These are phyloP conservation scores for Pavo muticus DNA, from an alignment of 2,113 vertebrate genomes.

Conservation along the genomic window DNA sequence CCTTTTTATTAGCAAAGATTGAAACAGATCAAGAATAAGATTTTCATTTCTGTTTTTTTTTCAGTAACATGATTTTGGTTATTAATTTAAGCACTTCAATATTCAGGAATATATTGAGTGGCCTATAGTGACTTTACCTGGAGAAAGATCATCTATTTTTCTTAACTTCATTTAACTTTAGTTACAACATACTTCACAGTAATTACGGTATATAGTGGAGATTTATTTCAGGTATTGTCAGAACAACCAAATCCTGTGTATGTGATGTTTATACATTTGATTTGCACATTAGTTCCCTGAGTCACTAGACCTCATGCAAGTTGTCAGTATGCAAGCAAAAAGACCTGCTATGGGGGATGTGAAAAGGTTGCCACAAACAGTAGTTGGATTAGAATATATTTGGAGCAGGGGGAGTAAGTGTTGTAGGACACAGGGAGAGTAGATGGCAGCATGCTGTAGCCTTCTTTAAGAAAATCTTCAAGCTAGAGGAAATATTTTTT, in stretches of 20 bases:
- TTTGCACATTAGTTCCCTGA: background rate
- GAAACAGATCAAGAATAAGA: background rate
- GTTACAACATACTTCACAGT: background rate
- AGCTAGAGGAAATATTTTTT: background rate
- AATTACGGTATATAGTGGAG: background rate
- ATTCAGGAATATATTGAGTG: background rate
- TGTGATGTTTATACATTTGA: background rate
- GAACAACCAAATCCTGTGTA: background rate
- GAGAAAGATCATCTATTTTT: background rate
- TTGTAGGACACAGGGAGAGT: accelerated
- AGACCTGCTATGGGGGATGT: background rate
- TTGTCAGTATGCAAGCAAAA: background rate
- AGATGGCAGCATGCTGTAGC: background rate
- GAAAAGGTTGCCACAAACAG: background rate
- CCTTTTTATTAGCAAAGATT: background rate
- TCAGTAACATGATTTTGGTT: background rate
- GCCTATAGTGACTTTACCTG: background rate
- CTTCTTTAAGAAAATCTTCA: background rate
- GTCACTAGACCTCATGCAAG: background rate
- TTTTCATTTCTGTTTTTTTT: accelerated
- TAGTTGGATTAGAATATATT: background rate
- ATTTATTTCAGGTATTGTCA: background rate
- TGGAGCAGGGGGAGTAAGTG: background rate
- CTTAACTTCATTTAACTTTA: background rate
- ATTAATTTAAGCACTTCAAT: background rate